phyloP scores from a whole-genome alignment of 2,888 invertebrate genomes.

The Limulus polyphemus region DNA sequence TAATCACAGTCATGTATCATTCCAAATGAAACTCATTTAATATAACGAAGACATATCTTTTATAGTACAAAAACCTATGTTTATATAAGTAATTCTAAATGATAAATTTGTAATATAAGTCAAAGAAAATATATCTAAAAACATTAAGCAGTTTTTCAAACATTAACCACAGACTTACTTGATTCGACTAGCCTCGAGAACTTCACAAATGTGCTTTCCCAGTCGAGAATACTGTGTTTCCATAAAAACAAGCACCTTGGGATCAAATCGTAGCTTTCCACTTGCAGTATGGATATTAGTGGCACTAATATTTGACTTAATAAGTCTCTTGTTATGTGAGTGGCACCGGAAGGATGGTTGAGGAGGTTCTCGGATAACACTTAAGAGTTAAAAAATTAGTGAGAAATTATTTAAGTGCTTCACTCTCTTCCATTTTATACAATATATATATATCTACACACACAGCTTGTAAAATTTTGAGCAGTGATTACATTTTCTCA shows the following conservation, averaged over 20 bases:
- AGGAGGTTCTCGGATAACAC: conserved; percentile 1
- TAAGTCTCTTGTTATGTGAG: conserved; percentile 2
- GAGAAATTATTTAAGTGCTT: not conserved
- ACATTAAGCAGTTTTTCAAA: no score
- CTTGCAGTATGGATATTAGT: conserved; percentile 65
- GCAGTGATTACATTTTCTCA: no score
- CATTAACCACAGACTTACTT: conserved; percentile 45
- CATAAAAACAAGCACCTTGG: conserved; percentile 78
- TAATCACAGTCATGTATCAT: no score
- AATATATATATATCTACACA: no score
- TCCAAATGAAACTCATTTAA: no score
- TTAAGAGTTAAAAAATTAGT: not conserved
- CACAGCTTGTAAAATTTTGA: no score
- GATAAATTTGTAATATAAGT: no score
- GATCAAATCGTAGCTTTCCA: conserved; percentile 72
- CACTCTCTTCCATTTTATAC: no score
- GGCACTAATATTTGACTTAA: not conserved
- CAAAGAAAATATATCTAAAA: not conserved
- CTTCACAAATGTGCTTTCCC: conserved; percentile 77
- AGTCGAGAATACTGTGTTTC: conserved; percentile 85
- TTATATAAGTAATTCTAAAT: no score
- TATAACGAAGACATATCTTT: no score
- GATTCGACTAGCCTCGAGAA: conserved; percentile 83
- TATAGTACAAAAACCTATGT: no score
- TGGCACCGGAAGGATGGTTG: conserved; percentile 11